Evolutionary conservation across 2,888 invertebrate species (phyloP).

Genomic region (Mactromeris polynyma): DNA sequence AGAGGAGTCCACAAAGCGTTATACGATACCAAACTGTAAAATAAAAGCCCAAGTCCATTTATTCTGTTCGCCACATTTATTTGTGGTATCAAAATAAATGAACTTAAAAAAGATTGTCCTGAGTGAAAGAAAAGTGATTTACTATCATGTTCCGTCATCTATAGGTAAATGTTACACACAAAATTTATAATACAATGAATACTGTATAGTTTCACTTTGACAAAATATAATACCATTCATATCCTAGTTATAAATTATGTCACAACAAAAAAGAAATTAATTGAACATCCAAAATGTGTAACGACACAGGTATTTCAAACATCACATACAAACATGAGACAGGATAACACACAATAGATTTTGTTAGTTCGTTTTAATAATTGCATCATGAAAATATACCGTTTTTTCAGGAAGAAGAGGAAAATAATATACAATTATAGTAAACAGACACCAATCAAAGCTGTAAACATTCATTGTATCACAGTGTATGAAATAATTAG

Average conservation of each 20-base stretch:
- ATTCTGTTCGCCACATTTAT: slow-evolving; percentile 26
- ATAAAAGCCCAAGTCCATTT: slow-evolving; percentile 10
- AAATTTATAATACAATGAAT: not conserved
- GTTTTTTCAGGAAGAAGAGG: too few relatives aligned
- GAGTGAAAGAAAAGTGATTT: slow-evolving; percentile 23
- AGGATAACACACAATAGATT: too few relatives aligned
- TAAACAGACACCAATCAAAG: too few relatives aligned
- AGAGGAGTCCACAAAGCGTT: slow-evolving; percentile 20
- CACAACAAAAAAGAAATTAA: not conserved
- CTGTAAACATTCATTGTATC: too few relatives aligned
- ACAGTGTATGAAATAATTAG: too few relatives aligned
- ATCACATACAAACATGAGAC: not conserved
- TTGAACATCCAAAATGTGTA: slow-evolving; percentile 3
- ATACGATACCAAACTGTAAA: slow-evolving; percentile 31
- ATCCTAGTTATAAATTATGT: not conserved
- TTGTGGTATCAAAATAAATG: slow-evolving; percentile 40
- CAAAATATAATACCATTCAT: not conserved
- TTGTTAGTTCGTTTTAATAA: too few relatives aligned
- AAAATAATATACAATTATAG: too few relatives aligned
- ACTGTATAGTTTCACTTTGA: not conserved
- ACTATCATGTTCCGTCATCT: slow-evolving; percentile 6
- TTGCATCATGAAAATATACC: too few relatives aligned
- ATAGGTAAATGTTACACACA: not conserved
- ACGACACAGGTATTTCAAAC: not conserved
- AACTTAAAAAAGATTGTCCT: slow-evolving; percentile 29